Evolutionary conservation across 1,140 invertebrate species (phyloP).

Genomic region (Drosophila lacteicornis): DNA sequence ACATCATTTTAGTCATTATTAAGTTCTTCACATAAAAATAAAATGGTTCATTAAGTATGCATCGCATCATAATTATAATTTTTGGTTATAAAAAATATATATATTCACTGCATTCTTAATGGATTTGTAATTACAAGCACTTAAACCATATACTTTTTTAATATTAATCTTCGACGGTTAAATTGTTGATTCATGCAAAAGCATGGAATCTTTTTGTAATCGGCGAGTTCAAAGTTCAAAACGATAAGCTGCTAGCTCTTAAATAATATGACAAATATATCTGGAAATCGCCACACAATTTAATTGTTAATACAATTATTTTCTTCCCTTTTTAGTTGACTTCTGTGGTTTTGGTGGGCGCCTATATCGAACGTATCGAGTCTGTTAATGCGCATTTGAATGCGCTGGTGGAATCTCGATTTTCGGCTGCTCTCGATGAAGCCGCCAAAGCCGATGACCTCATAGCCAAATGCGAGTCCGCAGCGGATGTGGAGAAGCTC

Average conservation of each 20-base stretch:
- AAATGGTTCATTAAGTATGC: background rate
- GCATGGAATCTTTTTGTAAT: background rate
- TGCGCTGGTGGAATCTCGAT: slow-evolving; percentile 90
- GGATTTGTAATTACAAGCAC: background rate
- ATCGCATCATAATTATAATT: background rate
- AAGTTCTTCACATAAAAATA: slow-evolving; percentile 1
- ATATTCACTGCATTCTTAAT: background rate
- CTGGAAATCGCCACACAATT: background rate
- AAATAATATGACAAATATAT: slow-evolving; percentile 3
- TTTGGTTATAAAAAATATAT: background rate
- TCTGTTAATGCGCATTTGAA: slow-evolving; percentile 90
- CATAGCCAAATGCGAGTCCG: slow-evolving; percentile 26
- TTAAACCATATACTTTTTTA: slow-evolving; percentile 3
- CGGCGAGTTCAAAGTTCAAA: background rate
- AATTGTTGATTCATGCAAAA: background rate
- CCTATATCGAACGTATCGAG: slow-evolving; percentile 89
- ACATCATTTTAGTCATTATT: too few species aligned
- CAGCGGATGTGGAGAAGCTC: slow-evolving; percentile 77
- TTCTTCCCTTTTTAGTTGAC: slow-evolving; percentile 85
- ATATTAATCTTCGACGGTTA: background rate
- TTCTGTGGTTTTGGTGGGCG: slow-evolving; percentile 87
- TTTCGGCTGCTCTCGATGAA: slow-evolving; percentile 88
- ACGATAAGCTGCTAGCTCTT: background rate
- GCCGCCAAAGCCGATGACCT: slow-evolving; percentile 87
- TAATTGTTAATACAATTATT: background rate